Evolutionary conservation across 2,888 invertebrate species (phyloP), one percentile per base, ranked within the genome.

Genomic region (Lottia gigantea): DNA sequence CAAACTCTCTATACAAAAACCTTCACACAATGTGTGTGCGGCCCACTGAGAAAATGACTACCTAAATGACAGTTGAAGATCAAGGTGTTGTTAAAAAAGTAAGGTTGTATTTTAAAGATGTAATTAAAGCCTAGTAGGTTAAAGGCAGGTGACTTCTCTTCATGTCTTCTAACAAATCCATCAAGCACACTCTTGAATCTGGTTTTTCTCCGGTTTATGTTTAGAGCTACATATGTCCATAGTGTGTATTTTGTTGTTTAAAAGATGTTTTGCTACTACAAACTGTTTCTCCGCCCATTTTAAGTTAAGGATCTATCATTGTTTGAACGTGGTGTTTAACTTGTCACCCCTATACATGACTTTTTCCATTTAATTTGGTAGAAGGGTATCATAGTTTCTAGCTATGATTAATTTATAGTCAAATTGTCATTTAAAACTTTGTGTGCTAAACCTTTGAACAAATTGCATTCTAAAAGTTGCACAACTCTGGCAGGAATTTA

Each of bases 221-320:
- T 49, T 49, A 49, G 19, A n/a, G 23, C 55, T 23, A 23, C 55
- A 55, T 55, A 55, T 55, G 55, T 55, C 55, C n/a, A 23, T 23
- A 23, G 23, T 55, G 14, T 40, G 55, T 55, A 23, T 55, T 55
- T 55, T 55, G 55, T 55, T 23, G 23, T 23, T n/a, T 23, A 55
- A 55, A 55, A 55, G 55, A 23, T 55, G 55, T 55, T 55, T 55
- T 55, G 55, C 55, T 55, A 23, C 55, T 55, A 55, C 55, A 55
- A 55, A 55, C 55, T 55, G 55, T 55, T 55, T 19, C 55, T 55
- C 55, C 55, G 8, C 55, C 55, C 23, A 55, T 23, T 14, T 23
- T 55, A 23, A 55, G 55, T 14, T 55, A 55, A 11, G 19, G 23
- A 55, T 55, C 23, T 23, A 55, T 55, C 55, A 55, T 19, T 55